A percentile compares a stretch with the other conserved stretches of the same genome.
Conservation (phyloP, 1,140 invertebrate genomes). For the Lysiphlebus fabarum region DNA sequence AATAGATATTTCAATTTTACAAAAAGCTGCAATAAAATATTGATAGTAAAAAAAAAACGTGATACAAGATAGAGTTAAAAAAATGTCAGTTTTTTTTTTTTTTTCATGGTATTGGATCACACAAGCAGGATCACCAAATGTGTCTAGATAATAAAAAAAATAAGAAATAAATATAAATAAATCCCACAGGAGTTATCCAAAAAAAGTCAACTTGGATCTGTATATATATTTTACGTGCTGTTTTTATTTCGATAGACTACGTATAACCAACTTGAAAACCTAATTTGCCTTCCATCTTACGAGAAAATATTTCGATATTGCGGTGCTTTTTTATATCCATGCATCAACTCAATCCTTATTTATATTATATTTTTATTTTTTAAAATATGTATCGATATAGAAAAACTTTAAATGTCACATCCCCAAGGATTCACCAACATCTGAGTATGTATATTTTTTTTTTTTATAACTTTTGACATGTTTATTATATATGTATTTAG, state of each 20-base stretch:
- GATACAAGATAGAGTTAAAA: conserved; percentile 24
- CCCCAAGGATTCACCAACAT: no score
- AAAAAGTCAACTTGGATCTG: conserved; percentile 22
- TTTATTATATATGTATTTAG: no score
- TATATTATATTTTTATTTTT: background rate
- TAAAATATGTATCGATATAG: background rate
- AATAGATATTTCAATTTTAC: conserved; percentile 24
- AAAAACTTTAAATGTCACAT: no score
- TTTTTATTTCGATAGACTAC: conserved; percentile 50
- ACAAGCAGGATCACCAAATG: conserved; percentile 18
- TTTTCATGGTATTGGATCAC: no score
- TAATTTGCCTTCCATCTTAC: conserved; percentile 53
- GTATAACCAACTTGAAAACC: conserved; percentile 41
- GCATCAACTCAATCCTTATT: background rate
- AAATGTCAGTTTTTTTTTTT: conserved; percentile 4
- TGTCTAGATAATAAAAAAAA: conserved; percentile 13
- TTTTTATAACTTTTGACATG: no score
- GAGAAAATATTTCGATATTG: conserved; percentile 44
- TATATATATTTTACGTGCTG: conserved; percentile 45
- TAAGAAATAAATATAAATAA: conserved; percentile 20
- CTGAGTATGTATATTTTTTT: no score
- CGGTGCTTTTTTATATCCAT: background rate
- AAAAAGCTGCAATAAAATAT: conserved; percentile 25
- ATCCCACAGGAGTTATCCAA: conserved; percentile 10
- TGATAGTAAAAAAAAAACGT: conserved; percentile 21